Evolutionary conservation across 2,888 invertebrate genomes (phyloP), one percentile per base, ranked within the genome.

Genomic region (Glomeris marginata): DNA sequence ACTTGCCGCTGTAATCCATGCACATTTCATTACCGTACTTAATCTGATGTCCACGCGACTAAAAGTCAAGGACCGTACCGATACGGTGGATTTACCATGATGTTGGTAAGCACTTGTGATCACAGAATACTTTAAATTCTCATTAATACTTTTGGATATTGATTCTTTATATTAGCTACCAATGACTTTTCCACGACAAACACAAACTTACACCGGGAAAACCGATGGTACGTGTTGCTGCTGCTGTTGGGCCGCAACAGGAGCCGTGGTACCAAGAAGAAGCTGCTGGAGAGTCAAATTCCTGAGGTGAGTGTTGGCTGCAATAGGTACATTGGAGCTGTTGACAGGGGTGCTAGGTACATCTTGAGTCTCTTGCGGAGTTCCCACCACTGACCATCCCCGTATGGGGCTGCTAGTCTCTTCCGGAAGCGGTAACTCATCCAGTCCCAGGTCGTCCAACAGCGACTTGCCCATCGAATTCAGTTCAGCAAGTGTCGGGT

Each of bases 401-500:
- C 41, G 41, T 41, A 22, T 41, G 15, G 38, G 47, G 20, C 45
- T 45, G 45, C 41, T 45, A 15, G 53, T 47, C 60, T 82, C 83
- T 59, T 80, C 80, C 1, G 84, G 82, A 57, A 84, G 65, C 16
- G 83, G 68, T 43, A 88, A 69, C 65, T 87, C 87, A 64, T 87
- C 87, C 66, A 88, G 84, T 67, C 83, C 87, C 56, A 88, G 74
- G 67, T 86, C 86, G 62, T 83, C 84, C 50, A 84, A 65, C 41
- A 87, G 73, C 35, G 80, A 81, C 57, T 87, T 86, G 56, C 85
- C 85, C 38, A 22, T 20, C 35, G 20, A 36, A 69, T 85, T 85
- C 47, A 90, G 68, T 64, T 88, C 87, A 0, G 85, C 84, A 49
- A 90, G 72, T 54, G 86, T 86, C 1, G 86, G 82, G 35, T 56